These are phyloP conservation scores for Apomyelois bistriatella DNA, from an alignment of 2,888 invertebrate species.

Conservation along the genomic window DNA sequence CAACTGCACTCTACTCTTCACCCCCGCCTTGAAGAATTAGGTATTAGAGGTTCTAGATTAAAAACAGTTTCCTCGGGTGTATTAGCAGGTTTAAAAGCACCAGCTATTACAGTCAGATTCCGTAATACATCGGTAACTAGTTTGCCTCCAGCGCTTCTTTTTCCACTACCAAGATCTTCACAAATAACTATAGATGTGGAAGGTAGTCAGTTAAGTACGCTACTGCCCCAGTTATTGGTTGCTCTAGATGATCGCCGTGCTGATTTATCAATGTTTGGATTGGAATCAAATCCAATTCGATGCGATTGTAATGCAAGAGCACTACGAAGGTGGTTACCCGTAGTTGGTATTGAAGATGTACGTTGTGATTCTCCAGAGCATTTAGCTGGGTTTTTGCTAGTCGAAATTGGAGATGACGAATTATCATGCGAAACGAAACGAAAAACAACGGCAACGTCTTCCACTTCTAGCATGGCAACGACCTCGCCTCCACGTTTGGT, in stretches of 20 bases:
- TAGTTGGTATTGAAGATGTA: constrained; percentile 81
- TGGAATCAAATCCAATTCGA: constrained; percentile 88
- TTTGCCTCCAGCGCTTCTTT: constrained; percentile 90
- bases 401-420: constrained; percentile 89
- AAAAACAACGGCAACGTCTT: constrained; percentile 67
- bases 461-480: constrained; percentile 64
- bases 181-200: constrained; percentile 88
- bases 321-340: constrained; percentile 88
- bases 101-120: constrained; percentile 85
- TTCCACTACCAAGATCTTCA: constrained; percentile 93
- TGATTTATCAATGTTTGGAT: constrained; percentile 85
- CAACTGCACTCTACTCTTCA: constrained; percentile 89
- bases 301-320: constrained; percentile 93
- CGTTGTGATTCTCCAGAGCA: constrained; percentile 85
- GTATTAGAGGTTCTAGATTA: constrained; percentile 86
- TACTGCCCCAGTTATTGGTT: constrained; percentile 88
- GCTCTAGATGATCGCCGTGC: constrained; percentile 90
- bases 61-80: constrained; percentile 90
- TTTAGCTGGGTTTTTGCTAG: constrained; percentile 83
- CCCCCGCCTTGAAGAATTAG: constrained; percentile 87
- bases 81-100: constrained; percentile 88
- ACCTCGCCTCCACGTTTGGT: constrained; percentile 74
- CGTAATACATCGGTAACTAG: constrained; percentile 89
- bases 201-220: constrained; percentile 87
- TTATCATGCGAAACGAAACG: constrained; percentile 86